These are phyloP conservation scores for Papilio xuthus DNA, from an alignment of 1,140 invertebrate genomes.

Conservation along the genomic window DNA sequence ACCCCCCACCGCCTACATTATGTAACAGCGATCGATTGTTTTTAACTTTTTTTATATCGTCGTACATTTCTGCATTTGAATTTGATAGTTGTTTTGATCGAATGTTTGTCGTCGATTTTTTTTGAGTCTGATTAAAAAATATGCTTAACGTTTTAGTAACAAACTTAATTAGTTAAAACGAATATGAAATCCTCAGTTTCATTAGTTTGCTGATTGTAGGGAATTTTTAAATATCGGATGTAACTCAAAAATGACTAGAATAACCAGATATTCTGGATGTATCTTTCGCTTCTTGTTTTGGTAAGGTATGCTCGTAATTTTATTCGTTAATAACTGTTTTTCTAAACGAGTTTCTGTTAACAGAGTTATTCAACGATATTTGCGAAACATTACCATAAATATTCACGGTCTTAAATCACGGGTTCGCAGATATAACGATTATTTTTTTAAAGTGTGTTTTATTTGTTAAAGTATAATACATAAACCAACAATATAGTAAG, in stretches of 20 bases:
- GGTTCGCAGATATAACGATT: background rate
- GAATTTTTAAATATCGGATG: background rate
- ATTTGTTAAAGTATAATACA: background rate
- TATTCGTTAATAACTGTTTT: constrained; percentile 19
- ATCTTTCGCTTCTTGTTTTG: constrained; percentile 3
- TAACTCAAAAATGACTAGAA: background rate
- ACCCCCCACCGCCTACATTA: constrained; percentile 28
- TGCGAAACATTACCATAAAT: background rate
- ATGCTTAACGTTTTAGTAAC: background rate
- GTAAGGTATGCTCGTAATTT: background rate
- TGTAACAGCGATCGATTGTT: constrained; percentile 22
- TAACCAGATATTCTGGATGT: constrained; percentile 14
- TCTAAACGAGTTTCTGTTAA: constrained; percentile 9
- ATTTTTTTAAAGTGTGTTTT: background rate
- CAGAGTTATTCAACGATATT: background rate
- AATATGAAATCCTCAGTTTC: background rate
- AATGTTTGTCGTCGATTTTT: background rate
- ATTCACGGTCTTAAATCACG: background rate
- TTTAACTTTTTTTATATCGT: constrained; percentile 26
- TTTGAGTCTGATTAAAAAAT: no score
- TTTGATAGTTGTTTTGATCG: constrained; percentile 27
- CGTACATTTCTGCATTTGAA: constrained; percentile 31
- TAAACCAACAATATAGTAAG: background rate
- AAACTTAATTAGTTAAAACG: background rate
- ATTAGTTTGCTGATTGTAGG: background rate